Evolutionary conservation across 1,140 invertebrate species (phyloP), one percentile per base, ranked within the genome.

Genomic region (Eumaeus atala): DNA sequence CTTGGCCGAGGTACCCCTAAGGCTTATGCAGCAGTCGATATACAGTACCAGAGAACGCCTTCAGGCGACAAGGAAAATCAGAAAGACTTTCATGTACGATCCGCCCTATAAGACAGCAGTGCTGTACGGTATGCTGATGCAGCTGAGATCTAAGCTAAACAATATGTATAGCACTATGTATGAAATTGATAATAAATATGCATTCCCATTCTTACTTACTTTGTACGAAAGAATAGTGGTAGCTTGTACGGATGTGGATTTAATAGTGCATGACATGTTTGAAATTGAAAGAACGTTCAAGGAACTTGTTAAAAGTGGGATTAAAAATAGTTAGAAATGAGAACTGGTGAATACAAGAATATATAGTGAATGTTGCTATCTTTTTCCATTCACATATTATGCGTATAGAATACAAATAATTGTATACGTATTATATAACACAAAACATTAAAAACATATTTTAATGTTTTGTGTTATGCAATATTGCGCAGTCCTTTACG

Each of bases 21-120:
- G 73, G 17, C 48, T 77, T 9, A 75, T 79, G 72, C 48, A 57
- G 12, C 76, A 80, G 42, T 69, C 66, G 0, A 54, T 80, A 10
- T 77, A 76, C 35, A 49, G 55, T 1, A 72, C 73, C 0, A 60
- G 66, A 47, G 58, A 54, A 14, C 58, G 67, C 3, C 17, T 80
- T 0, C 37, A 66, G 16, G 48, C 56, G 1, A 72, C 70, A 0
- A 53, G 54, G 35, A 7, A n/a, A 0, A 53, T 63, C 1, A 64
- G 73, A 42, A 58, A 62, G 17, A 63, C 35, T 8, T 72, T 49
- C 44, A 1, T 52, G 0, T 1, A 50, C 1, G 47, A 67, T n/a
- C 7, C 48, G 0, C 12, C 47, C 0, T 78, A 72, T 47, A 52
- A 67, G 2, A 57, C 67, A 1, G 74, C 62, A 0, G 16, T 74